Evolutionary conservation across 2,113 vertebrate genomes (phyloP), one percentile per base, ranked within the genome.

Genomic region (Centropus bengalensis): DNA sequence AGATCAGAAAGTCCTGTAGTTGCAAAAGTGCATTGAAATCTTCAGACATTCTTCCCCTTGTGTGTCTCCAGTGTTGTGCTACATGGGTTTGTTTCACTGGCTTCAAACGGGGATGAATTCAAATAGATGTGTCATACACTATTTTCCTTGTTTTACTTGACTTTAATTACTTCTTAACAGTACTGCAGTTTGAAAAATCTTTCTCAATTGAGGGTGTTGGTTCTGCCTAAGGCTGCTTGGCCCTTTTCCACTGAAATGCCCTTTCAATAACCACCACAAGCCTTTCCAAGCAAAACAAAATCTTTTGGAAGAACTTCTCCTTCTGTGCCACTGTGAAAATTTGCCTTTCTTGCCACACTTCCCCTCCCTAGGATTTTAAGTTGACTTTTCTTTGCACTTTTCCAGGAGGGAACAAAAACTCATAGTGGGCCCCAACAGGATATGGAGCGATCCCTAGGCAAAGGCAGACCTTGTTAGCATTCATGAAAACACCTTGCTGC

Each of bases 141-240:
- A 77, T 86, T 95, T 92, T 92, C 55, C 10, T 6, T 93, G 93
- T 79, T 95, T 95, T 91, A 92, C 95, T 95, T 94, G 81, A 94
- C 64, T 94, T 91, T 94, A 95, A 96, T 95, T 91, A 93, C 60
- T 90, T 86, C 76, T 95, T 88, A 93, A 81, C 36, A 88, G 91
- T 66, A 64, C n/a, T 75, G 42, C 69, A 88, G 33, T 47, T 93
- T 83, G 88, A 63, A 78, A 67, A 80, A 55, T 68, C 64, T 92
- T 71, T 91, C 91, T 96, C 83, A 92, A 15, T 91, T 94, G 80
- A 95, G 92, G 95, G 88, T 96, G 88, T 93, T 95, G 92, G 69
- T 86, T 93, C 74, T 86, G 91, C 94, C 82, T 92, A 33, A 52
- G 76, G 96, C 94, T 93, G 73, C 80, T 79, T 92, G 92, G 94